Percentiles rank a stretch among this genome's conserved stretches.
Conservation (phyloP, 2,888 invertebrate species). For the Pyrgus malvae region DNA sequence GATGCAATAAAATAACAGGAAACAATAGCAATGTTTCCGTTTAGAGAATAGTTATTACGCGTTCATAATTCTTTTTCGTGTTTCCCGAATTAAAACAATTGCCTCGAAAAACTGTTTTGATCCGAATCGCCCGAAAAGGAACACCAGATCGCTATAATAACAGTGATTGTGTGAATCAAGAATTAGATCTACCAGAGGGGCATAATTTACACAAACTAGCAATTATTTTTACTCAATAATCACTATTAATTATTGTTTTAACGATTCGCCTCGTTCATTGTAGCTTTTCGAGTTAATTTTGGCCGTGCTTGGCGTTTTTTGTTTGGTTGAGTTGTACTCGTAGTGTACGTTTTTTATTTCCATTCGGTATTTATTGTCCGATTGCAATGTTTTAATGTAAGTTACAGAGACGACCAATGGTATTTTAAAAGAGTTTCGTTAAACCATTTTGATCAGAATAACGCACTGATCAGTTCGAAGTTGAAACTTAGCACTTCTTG, state of each 20-base stretch:
- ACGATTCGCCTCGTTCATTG: slow-evolving; percentile 46
- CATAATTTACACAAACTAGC: slow-evolving; percentile 59
- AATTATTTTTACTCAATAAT: slow-evolving; percentile 70
- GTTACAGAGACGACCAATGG: background rate
- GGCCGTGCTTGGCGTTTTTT: slow-evolving; percentile 29
- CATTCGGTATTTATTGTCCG: slow-evolving; percentile 4
- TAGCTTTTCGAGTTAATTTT: slow-evolving; percentile 34
- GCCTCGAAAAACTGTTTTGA: slow-evolving; percentile 53
- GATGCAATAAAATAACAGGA: slow-evolving; percentile 43
- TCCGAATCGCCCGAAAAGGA: slow-evolving; percentile 52
- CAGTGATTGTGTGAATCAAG: slow-evolving; percentile 58
- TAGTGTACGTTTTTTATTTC: background rate
- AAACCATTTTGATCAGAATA: too few relatives aligned
- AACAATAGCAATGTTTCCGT: slow-evolving; percentile 60
- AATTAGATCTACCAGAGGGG: slow-evolving; percentile 54
- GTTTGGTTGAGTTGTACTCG: slow-evolving; percentile 21
- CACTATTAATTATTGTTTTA: slow-evolving; percentile 63
- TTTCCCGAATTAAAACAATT: slow-evolving; percentile 70
- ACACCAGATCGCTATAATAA: slow-evolving; percentile 57
- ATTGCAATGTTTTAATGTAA: slow-evolving; percentile 5
- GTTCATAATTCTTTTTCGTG: slow-evolving; percentile 69
- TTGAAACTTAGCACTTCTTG: too few relatives aligned
- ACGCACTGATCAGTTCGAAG: too few relatives aligned
- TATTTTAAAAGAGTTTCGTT: too few relatives aligned
- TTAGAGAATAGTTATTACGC: slow-evolving; percentile 66